Conservation (phyloP, 2,113 vertebrate genomes). For the Helogale parvula region DNA sequence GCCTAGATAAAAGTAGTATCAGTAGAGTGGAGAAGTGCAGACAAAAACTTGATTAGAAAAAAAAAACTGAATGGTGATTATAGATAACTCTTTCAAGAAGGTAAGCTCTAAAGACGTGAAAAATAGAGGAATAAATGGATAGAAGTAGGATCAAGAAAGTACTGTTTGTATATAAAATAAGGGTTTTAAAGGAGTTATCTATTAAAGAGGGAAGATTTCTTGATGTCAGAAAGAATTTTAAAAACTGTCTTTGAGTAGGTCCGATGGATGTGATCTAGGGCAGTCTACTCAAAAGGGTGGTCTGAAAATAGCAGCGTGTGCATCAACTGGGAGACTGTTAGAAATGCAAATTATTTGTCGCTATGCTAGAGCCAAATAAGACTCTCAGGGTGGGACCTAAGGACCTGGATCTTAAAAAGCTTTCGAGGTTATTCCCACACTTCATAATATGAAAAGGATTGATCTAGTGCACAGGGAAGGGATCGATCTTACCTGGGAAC, state of each 20-base stretch:
- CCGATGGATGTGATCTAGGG: background rate
- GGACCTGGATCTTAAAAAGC: background rate
- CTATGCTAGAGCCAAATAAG: background rate
- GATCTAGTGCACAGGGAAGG: background rate
- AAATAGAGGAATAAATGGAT: background rate
- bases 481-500: background rate
- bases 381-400: background rate
- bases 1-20: background rate
- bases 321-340: background rate
- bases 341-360: background rate
- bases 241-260: background rate
- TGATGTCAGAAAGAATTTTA: background rate
- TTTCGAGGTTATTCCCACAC: background rate
- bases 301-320: background rate
- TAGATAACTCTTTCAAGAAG: background rate
- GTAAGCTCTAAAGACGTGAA: background rate
- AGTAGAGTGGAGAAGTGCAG: background rate
- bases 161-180: background rate
- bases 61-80: background rate
- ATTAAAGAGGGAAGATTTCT: background rate
- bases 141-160: background rate
- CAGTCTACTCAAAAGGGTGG: background rate
- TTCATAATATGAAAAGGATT: background rate
- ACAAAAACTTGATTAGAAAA: background rate
- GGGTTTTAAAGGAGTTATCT: background rate